Evolutionary conservation across 37 sponge, comb jelly and placozoan genomes (phyloP), one percentile per base, ranked within the genome.

Genomic region (Chondrosia reniformis): DNA sequence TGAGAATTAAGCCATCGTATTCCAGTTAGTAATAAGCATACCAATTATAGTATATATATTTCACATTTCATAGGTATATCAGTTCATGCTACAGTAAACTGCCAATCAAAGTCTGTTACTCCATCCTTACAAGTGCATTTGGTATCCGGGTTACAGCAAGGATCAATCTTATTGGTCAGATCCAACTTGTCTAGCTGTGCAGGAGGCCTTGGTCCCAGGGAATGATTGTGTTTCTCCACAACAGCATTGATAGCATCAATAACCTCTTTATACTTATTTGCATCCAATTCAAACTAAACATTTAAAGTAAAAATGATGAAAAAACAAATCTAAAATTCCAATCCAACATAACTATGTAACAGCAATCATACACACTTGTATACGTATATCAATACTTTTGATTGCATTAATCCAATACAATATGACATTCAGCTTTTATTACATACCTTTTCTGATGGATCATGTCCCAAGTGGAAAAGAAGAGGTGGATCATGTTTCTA

Each of bases 401-500:
- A 30, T n/a, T n/a, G n/a, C n/a, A n/a, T n/a, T n/a, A n/a, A n/a
- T n/a, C n/a, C n/a, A n/a, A n/a, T 8, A n/a, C n/a, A n/a, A n/a
- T n/a, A n/a, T n/a, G n/a, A n/a, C n/a, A n/a, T n/a, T n/a, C 22
- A 19, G 3, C 58, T 27, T 56, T 27, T 27, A n/a, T 56, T 3
- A 56, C 62, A 10, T 54, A 80, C 81, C 55, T 66, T 61, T 31
- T 80, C 81, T 46, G 72, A 67, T 4, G 81, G 81, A 31, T 80
- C 81, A 12, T 65, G 46, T 10, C 67, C 81, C 21, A 80, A 55
- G 72, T 80, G 67, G 56, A 38, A 80, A 12, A 80, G 81, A 0
- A 80, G 46, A 24, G 81, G 81, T 7, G 81, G 81, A 4, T 80
- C 72, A 25, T 80, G 81, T 67, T 63, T 67, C 81, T 80, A 41